Conservation (phyloP, 2,113 vertebrate genomes). For the Alectura lathami region DNA sequence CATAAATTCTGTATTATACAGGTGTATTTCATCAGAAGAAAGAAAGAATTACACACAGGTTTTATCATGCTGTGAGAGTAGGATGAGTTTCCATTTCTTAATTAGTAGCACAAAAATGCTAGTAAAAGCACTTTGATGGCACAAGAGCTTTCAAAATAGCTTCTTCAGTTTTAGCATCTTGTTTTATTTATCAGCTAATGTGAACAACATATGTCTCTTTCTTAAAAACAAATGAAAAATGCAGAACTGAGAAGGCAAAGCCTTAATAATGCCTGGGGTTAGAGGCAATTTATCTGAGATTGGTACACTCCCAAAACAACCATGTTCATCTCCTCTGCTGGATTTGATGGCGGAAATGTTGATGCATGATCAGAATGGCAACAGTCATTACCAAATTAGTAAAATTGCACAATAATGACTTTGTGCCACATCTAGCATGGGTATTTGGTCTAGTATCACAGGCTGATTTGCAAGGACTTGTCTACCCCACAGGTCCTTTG, state of each 20-base stretch:
- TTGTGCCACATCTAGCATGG: neutral
- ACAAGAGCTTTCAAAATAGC: neutral
- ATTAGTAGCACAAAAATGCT: neutral
- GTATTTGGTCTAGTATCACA: neutral
- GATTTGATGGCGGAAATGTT: neutral
- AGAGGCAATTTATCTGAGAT: neutral
- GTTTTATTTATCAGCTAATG: neutral
- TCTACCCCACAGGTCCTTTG: neutral
- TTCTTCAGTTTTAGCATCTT: neutral
- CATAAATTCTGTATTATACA: neutral
- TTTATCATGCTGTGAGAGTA: neutral
- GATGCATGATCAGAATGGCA: neutral
- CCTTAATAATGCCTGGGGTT: neutral
- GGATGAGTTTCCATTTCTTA: neutral
- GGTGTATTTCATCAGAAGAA: neutral
- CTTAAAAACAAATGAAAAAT: neutral
- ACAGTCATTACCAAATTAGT: neutral
- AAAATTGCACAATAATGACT: constrained; percentile 6
- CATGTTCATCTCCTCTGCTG: neutral
- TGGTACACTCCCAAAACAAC: neutral
- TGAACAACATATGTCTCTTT: neutral
- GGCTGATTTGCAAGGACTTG: neutral
- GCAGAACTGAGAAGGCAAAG: neutral
- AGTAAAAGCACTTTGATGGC: neutral
- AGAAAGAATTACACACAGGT: neutral